Conservation (phyloP, 2,888 invertebrate genomes). For the Drepana falcataria region DNA sequence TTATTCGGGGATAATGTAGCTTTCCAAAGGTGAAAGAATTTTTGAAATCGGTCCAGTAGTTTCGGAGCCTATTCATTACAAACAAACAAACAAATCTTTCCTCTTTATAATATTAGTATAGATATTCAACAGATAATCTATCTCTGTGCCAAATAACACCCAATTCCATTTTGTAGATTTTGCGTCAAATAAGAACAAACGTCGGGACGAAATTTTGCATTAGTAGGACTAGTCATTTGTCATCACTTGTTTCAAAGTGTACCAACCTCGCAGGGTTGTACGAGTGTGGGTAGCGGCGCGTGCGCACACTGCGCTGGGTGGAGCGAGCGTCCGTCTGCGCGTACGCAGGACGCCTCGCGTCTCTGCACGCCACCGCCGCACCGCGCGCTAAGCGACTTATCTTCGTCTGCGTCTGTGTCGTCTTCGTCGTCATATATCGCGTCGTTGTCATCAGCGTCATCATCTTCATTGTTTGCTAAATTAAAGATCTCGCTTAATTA, state of each 20-base stretch:
- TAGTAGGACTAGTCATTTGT: not conserved
- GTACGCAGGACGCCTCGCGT: slow-evolving; percentile 75
- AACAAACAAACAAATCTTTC: too few relatives aligned
- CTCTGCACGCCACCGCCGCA: slow-evolving; percentile 81
- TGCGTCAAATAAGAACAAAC: too few relatives aligned
- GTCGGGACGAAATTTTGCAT: too few relatives aligned
- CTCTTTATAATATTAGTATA: too few relatives aligned
- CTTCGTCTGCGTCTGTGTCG: slow-evolving; percentile 45
- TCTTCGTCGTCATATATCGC: slow-evolving; percentile 62
- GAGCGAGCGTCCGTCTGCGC: slow-evolving; percentile 65
- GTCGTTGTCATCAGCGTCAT: slow-evolving; percentile 54
- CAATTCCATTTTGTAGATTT: too few relatives aligned
- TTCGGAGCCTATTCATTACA: too few relatives aligned
- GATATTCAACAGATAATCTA: too few relatives aligned
- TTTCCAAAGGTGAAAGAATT: too few relatives aligned
- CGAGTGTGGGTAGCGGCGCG: slow-evolving; percentile 70
- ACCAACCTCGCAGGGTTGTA: slow-evolving; percentile 74
- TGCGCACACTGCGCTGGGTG: slow-evolving; percentile 71
- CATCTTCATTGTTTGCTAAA: slow-evolving; percentile 46
- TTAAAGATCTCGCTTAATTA: not conserved
- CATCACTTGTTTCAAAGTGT: not conserved
- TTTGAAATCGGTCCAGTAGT: too few relatives aligned
- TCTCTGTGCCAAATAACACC: too few relatives aligned
- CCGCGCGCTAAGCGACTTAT: slow-evolving; percentile 27
- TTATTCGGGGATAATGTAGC: too few relatives aligned